Percentiles rank a stretch among this genome's conserved stretches.
Conservation (phyloP, 2,888 invertebrate genomes). For the Rosalia funebris region DNA sequence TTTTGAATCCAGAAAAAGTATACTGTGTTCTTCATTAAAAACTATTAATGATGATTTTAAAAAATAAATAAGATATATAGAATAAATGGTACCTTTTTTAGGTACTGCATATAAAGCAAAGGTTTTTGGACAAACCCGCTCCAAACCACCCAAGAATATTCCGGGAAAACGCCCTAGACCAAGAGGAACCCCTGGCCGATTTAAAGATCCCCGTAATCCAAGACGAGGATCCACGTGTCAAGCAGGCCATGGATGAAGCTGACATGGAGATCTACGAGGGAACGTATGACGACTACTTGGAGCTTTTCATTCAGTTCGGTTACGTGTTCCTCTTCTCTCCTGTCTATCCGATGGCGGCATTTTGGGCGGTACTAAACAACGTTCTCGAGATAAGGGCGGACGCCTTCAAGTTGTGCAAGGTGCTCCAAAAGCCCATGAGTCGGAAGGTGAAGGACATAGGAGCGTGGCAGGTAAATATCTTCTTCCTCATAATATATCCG, state of each 20-base stretch:
- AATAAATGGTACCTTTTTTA: too few species aligned
- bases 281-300: conserved; percentile 81
- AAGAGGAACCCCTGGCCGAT: conserved; percentile 17
- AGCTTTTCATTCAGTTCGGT: conserved; percentile 83
- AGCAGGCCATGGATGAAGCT: conserved; percentile 60
- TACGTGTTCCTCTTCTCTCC: conserved; percentile 82
- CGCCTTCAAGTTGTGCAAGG: conserved; percentile 78
- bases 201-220: conserved; percentile 61
- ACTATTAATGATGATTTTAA: too few species aligned
- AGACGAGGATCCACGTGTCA: conserved; percentile 64
- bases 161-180: conserved; percentile 24
- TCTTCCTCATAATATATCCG: too few species aligned
- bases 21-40: too few species aligned
- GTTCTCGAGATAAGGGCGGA: conserved; percentile 79
- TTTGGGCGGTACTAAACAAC: conserved; percentile 80
- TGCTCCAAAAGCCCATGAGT: conserved; percentile 75
- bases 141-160: conserved; percentile 39
- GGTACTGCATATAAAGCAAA: conserved; percentile 9
- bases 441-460: conserved; percentile 76
- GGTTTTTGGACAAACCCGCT: conserved; percentile 21
- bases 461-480: conserved; percentile 83
- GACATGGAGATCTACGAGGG: conserved; percentile 78
- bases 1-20: background rate
- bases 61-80: too few species aligned
- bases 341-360: conserved; percentile 79